A percentile compares a stretch with the other conserved stretches of the same genome.
Conservation (phyloP, 2,888 invertebrate genomes). For the Athalia cordata region DNA sequence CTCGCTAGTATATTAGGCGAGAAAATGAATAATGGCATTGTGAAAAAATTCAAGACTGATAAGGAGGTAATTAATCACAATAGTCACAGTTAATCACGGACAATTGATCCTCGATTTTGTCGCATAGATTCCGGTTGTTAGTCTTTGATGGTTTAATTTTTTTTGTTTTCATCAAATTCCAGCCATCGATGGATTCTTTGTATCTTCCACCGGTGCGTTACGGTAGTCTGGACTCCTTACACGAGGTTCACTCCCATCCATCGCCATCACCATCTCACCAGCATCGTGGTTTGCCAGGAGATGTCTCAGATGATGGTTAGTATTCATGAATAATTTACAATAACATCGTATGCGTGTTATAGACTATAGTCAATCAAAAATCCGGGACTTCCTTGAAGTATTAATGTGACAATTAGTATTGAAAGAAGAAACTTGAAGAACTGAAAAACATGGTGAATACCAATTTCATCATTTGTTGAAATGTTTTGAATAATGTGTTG, state of each 20-base stretch:
- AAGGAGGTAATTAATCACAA: conserved; percentile 63
- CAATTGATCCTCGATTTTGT: too few relatives aligned
- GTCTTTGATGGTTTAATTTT: neutral
- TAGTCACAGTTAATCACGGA: neutral
- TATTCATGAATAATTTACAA: conserved; percentile 49
- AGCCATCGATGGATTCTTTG: conserved; percentile 61
- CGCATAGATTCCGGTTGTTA: neutral
- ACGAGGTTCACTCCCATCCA: conserved; percentile 71
- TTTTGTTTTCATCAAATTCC: conserved; percentile 38
- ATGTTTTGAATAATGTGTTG: too few relatives aligned
- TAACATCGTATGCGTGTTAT: conserved; percentile 23
- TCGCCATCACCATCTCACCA: conserved; percentile 68
- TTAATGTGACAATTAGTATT: neutral
- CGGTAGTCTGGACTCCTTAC: conserved; percentile 77
- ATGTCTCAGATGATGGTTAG: conserved; percentile 74
- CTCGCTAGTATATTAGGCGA: conserved; percentile 59
- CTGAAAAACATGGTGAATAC: too few relatives aligned
- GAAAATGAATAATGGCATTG: conserved; percentile 67
- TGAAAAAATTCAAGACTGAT: conserved; percentile 73
- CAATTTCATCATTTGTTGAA: too few relatives aligned
- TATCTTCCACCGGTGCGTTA: conserved; percentile 68
- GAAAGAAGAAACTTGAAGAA: too few relatives aligned
- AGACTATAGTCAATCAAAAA: neutral
- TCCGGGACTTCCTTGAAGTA: neutral
- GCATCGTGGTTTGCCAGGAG: conserved; percentile 65